These are phyloP conservation scores for Puma concolor DNA, from an alignment of 2,113 vertebrate species.

Conservation along the genomic window DNA sequence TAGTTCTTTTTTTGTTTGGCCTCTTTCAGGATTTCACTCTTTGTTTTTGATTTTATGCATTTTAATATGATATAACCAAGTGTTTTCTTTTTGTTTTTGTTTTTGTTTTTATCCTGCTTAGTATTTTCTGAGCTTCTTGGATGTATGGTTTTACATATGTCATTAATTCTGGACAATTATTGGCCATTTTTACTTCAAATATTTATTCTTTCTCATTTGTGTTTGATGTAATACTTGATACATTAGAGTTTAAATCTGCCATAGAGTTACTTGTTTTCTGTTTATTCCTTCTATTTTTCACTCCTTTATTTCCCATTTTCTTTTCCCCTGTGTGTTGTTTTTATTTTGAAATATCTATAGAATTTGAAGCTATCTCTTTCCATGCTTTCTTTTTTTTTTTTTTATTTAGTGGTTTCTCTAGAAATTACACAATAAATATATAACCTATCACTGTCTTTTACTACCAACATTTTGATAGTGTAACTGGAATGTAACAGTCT, in stretches of 20 bases:
- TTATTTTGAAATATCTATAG: background rate
- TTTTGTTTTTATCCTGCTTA: background rate
- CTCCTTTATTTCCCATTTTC: background rate
- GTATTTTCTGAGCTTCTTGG: background rate
- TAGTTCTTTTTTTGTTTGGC: background rate
- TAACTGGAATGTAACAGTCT: background rate
- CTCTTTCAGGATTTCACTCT: background rate
- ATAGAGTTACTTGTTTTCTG: background rate
- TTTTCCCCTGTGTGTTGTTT: background rate
- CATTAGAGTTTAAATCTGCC: background rate
- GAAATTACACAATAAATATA: background rate
- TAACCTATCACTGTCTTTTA: background rate
- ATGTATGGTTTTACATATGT: background rate
- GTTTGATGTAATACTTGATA: background rate
- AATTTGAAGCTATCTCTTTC: background rate
- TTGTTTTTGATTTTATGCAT: background rate
- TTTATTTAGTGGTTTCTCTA: background rate
- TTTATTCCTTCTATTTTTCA: background rate
- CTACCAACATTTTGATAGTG: background rate
- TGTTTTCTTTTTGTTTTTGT: background rate
- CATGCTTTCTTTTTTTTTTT: background rate
- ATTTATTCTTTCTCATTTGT: background rate
- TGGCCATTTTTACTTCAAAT: background rate
- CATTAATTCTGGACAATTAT: background rate
- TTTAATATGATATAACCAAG: background rate